phyloP scores from a whole-genome alignment of 2,113 vertebrate genomes.

The Talpa occidentalis region DNA sequence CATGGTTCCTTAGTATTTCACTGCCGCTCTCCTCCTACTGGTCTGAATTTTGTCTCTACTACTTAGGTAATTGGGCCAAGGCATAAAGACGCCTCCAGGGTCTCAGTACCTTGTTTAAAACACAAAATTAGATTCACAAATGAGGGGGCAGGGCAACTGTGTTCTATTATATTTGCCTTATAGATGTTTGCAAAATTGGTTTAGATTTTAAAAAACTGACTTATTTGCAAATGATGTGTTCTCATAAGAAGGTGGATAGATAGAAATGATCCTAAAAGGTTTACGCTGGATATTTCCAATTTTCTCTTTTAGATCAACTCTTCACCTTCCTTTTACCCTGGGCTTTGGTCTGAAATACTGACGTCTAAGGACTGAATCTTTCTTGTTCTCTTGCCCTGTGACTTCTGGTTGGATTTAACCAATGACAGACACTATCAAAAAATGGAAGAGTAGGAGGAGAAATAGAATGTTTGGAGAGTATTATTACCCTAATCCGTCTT shows the following conservation, averaged over 20 bases:
- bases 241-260: not conserved
- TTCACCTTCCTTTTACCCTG: not conserved
- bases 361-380: not conserved
- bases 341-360: not conserved
- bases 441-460: not conserved
- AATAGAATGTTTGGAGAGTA: not conserved
- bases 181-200: not conserved
- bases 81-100: not conserved
- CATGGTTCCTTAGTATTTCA: not conserved
- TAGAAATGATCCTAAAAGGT: not conserved
- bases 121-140: not conserved
- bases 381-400: not conserved
- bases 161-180: not conserved
- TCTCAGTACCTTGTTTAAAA: not conserved
- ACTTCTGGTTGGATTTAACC: not conserved
- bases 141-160: not conserved
- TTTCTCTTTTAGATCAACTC: not conserved
- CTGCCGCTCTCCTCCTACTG: not conserved
- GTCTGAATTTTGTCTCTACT: not conserved
- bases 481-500: not conserved
- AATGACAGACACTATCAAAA: not conserved
- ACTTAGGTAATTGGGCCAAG: not conserved
- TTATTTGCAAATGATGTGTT: not conserved
- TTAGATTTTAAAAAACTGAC: constrained; percentile 1
- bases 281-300: not conserved